Conservation (phyloP, 2,797 vertebrate genomes). For the Onychomys arenicola region DNA sequence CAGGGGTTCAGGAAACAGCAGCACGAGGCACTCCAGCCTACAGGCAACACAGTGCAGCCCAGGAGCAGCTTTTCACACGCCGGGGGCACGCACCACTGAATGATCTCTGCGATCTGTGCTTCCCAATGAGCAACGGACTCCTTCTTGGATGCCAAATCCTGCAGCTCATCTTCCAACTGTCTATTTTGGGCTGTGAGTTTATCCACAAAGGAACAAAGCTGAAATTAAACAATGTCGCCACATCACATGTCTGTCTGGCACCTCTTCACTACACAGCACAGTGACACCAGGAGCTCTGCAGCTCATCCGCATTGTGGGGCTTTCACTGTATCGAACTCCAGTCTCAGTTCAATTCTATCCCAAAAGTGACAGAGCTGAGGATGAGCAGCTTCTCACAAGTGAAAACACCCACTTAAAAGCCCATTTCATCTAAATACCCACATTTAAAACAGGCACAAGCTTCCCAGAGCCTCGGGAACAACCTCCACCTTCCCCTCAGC, state of each 20-base stretch:
- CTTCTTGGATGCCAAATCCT: conserved; percentile 94
- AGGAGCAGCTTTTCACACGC: neutral
- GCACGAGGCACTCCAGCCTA: accelerated
- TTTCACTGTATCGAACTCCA: neutral
- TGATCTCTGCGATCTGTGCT: conserved; percentile 99
- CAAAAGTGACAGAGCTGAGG: neutral
- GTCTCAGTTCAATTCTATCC: neutral
- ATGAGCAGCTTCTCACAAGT: neutral
- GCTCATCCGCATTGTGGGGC: neutral
- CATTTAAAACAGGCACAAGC: neutral
- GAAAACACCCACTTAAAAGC: neutral
- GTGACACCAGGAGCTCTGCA: accelerated
- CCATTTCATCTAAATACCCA: neutral
- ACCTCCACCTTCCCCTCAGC: accelerated
- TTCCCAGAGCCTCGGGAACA: neutral
- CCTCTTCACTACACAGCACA: accelerated
- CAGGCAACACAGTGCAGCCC: neutral
- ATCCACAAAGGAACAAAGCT: conserved; percentile 96
- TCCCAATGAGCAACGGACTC: conserved; percentile 99
- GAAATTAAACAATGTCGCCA: conserved; percentile 49
- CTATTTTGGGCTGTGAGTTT: conserved; percentile 95
- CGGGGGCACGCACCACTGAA: conserved; percentile 92
- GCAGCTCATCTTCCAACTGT: conserved; percentile 96
- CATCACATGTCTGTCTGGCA: accelerated
- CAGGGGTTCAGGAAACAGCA: accelerated